These are phyloP conservation scores for Panthera tigris DNA, from an alignment of 2,113 vertebrate species.

Conservation along the genomic window DNA sequence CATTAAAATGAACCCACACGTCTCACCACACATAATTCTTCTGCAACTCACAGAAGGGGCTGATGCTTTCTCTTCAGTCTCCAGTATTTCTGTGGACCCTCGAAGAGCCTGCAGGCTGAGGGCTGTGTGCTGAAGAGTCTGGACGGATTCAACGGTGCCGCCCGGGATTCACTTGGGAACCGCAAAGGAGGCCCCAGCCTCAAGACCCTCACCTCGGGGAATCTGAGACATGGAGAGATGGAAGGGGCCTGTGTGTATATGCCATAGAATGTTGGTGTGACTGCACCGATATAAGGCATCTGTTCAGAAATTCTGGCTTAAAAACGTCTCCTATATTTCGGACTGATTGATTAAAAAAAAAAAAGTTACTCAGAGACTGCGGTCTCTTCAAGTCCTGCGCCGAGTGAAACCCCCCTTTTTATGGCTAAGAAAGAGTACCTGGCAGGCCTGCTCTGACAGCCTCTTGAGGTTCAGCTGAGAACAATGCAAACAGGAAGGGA, in stretches of 20 bases:
- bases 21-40: neutral
- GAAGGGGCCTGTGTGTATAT: neutral
- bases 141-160: neutral
- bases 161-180: neutral
- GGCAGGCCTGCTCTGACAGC: neutral
- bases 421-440: slow-evolving; percentile 1
- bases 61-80: neutral
- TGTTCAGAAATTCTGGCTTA: neutral
- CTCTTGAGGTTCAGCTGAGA: neutral
- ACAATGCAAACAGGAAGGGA: slow-evolving; percentile 26
- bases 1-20: neutral
- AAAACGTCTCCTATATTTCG: neutral
- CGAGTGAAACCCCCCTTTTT: neutral
- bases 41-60: neutral
- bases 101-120: neutral
- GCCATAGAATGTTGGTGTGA: neutral
- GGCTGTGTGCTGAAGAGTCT: neutral
- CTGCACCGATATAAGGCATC: neutral
- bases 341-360: neutral
- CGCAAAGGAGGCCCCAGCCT: neutral
- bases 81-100: neutral
- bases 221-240: neutral
- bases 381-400: slow-evolving; percentile 2
- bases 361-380: neutral
- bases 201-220: neutral